Evolutionary conservation across 2,797 vertebrate genomes (phyloP), one percentile per base, ranked within the genome.

Genomic region (Remorina albescens): DNA sequence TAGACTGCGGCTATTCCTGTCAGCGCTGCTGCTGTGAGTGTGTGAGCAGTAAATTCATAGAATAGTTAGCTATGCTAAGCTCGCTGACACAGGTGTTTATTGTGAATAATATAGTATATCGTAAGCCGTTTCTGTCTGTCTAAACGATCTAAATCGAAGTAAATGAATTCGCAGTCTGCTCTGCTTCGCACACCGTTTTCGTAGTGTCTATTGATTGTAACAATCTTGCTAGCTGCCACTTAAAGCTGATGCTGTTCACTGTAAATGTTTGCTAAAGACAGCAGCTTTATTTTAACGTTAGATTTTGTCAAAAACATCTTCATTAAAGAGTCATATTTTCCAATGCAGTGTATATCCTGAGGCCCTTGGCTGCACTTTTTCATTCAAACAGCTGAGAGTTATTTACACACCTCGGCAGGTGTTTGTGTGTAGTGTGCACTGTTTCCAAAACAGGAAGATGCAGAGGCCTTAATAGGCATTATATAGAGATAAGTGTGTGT

Each of bases 1-100:
- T 12, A 4, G 19, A 2, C 5, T 4, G 0, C 5, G 2, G 5
- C 6, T 65, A 15, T 9, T 47, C 2, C 1, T 10, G n/a, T 16
- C 7, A 25, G 16, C 10, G 18, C 30, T 15, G 26, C 30, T 8
- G n/a, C 26, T 58, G 11, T 6, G 32, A 28, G 59, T 9, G 21
- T n/a, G 53, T 0, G 28, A 44, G 18, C 28, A 36, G 19, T 16
- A 12, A 23, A 6, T 19, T 42, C 42, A 67, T 0, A 47, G n/a
- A 23, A 57, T 59, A 77, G 65, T 66, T 67, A 68, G 73, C 71
- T 71, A 26, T 30, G 44, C 71, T 70, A 73, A 64, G 82, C 64
- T 89, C 90, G 57, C 71, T 67, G 42, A 28, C 57, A 58, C 6
- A 36, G 44, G 28, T 80, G 42, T 68, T 53, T 34, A 28, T 32